A percentile compares a stretch with the other conserved stretches of the same genome.
Conservation (phyloP, 2,888 invertebrate genomes). For the Andrena trimmerana region DNA sequence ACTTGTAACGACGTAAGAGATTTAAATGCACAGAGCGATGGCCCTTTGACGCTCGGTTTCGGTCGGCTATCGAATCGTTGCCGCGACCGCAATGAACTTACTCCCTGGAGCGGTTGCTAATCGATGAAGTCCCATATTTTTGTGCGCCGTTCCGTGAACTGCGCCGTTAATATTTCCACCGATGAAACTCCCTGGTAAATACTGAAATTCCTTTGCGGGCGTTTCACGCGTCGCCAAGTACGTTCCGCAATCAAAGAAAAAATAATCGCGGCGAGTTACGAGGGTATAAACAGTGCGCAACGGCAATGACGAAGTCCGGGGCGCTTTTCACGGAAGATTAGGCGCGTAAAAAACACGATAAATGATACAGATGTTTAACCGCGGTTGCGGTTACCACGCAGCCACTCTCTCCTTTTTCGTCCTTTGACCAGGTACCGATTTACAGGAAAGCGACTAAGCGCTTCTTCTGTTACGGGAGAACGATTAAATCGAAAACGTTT, state of each 20-base stretch:
- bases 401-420: not conserved
- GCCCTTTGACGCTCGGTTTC: constrained; percentile 36
- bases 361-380: constrained; percentile 29
- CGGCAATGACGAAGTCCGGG: not conserved
- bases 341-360: constrained; percentile 22
- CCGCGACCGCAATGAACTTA: not conserved
- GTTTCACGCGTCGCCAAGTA: constrained; percentile 10
- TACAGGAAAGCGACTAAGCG: constrained; percentile 2
- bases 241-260: not conserved
- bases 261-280: not conserved
- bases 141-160: constrained; percentile 8
- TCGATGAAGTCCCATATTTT: constrained; percentile 27
- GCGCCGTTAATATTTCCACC: not conserved
- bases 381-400: constrained; percentile 5
- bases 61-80: not conserved
- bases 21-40: constrained; percentile 39
- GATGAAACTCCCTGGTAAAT: not conserved
- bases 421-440: not conserved
- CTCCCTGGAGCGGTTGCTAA: not conserved
- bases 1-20: constrained; percentile 56
- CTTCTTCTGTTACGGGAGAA: not conserved
- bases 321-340: constrained; percentile 10
- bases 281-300: not conserved
- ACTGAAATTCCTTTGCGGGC: not conserved
- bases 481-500: constrained; percentile 56